Evolutionary conservation across 2,113 vertebrate genomes (phyloP).

Genomic region (Aplodontia rufa): DNA sequence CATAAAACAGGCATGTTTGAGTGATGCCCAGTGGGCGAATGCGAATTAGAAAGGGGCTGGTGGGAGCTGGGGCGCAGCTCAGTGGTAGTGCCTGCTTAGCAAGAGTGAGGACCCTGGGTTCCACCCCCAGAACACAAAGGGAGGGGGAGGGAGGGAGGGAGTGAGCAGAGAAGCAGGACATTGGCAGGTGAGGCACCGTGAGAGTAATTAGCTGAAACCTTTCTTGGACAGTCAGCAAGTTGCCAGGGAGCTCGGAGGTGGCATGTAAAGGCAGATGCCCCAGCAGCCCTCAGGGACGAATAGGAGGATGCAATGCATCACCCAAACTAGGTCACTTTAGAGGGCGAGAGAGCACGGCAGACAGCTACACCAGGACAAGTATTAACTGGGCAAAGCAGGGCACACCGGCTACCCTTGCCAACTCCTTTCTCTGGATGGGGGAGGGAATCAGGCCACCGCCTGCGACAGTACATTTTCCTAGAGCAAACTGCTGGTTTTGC

Average conservation of each 20-base stretch:
- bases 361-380: neutral
- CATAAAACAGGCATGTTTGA: neutral
- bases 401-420: neutral
- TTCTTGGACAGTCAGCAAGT: neutral
- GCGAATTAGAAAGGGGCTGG: neutral
- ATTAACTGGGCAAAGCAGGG: neutral
- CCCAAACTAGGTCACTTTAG: neutral
- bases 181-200: neutral
- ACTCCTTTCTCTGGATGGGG: neutral
- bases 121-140: neutral
- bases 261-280: neutral
- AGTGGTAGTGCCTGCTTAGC: neutral
- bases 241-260: neutral
- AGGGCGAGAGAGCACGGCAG: neutral
- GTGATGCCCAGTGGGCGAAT: neutral
- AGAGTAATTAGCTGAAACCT: neutral
- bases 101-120: neutral
- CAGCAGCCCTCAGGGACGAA: neutral
- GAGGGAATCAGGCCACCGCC: neutral
- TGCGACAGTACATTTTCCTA: neutral
- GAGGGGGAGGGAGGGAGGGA: accelerated
- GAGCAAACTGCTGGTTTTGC: neutral
- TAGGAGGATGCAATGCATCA: neutral
- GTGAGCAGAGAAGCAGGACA: neutral
- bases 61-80: too few species aligned